Evolutionary conservation across 2,888 invertebrate species (phyloP), one percentile per base, ranked within the genome.

Genomic region (Disparrhopalites patrizii): DNA sequence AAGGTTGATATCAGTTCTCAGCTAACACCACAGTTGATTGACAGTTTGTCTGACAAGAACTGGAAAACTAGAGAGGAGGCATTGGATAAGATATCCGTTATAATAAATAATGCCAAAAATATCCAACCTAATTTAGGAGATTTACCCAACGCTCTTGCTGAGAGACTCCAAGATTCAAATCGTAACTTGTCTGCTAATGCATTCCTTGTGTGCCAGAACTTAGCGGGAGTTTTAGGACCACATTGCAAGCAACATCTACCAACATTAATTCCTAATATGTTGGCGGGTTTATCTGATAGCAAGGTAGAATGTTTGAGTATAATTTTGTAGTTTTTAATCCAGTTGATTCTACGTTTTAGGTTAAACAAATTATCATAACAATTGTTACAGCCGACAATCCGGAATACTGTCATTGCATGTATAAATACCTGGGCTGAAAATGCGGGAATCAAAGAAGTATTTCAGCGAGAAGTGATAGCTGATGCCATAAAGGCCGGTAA

Each of bases 151-250:
- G 89, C 89, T 0, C 79, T 97, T 13, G 86, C 87, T 0, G 84
- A 85, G 0, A 83, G 96, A 1, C 81, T 96, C 18, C 81, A 87
- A 0, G 97, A 97, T 78, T 93, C 93, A 54, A 97, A 97, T 81
- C 92, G 91, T 27, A 94, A 93, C 79, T 85, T 97, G 71, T 92
- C 92, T 0, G 90, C 90, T 76, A 86, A 87, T 18, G 86, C 95
- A 0, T 80, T 96, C 51, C 86, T 87, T 65, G 87, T 96, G 67
- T 93, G 93, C 77, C 89, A 92, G 76, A 84, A 84, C 31, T 81
- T 97, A 28, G 91, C 90, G 1, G 84, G 83, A 0, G 89, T 92
- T 0, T 89, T 96, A 86, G 95, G 96, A 0, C 79, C 87, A 0
- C 85, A 88, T 55, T 87, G 89, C 76, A 91, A 89, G 77, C 85